phyloP scores from a whole-genome alignment of 2,888 invertebrate genomes.

The Polydesmus complanatus region DNA sequence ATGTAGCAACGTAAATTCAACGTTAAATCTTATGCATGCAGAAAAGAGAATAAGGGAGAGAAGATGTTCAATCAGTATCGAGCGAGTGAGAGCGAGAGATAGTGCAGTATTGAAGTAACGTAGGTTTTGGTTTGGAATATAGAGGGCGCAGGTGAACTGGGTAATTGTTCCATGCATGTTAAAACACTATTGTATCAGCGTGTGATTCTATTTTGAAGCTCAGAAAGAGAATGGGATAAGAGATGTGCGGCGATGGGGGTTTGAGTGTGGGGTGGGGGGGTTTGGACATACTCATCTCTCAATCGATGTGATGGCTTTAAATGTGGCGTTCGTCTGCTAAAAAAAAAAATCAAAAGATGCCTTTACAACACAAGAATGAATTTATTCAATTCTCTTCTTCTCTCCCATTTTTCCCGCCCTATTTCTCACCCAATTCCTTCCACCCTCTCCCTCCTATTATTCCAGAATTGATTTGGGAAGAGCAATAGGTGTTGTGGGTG shows the following conservation, averaged over 20 bases:
- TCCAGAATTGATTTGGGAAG: background rate
- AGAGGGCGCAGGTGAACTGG: constrained; percentile 18
- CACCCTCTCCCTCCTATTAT: background rate
- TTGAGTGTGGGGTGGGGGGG: background rate
- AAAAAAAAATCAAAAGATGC: too few species aligned
- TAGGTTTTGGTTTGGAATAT: background rate
- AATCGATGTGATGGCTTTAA: background rate
- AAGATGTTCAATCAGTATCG: too few species aligned
- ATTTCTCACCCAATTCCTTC: too few species aligned
- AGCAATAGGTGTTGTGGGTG: background rate
- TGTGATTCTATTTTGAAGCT: constrained; percentile 1
- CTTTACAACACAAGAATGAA: background rate
- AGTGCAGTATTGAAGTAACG: too few species aligned
- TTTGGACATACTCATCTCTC: background rate
- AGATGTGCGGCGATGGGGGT: background rate
- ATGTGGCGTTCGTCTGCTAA: background rate
- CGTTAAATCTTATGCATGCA: too few species aligned
- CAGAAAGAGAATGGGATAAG: too few species aligned
- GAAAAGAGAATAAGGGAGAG: too few species aligned
- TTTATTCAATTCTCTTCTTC: background rate
- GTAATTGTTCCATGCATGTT: constrained; percentile 19
- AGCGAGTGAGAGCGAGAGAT: too few species aligned
- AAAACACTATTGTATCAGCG: constrained; percentile 4
- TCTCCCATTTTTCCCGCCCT: too few species aligned
- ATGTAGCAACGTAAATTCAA: too few species aligned